phyloP scores from a whole-genome alignment of 2,797 vertebrate genomes.

The Platalea minor region DNA sequence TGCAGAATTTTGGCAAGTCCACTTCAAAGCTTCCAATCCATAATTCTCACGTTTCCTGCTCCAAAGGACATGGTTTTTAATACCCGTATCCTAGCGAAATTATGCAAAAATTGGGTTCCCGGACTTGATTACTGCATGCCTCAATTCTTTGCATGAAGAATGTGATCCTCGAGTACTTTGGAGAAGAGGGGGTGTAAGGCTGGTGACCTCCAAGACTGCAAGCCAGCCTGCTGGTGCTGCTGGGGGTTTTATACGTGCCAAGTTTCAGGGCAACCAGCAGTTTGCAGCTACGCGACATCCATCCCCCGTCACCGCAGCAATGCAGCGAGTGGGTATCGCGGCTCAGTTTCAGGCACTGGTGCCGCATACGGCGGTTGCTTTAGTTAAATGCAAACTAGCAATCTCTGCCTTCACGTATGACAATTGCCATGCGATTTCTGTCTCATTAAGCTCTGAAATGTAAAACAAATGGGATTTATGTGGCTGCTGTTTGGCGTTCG shows the following conservation, averaged over 20 bases:
- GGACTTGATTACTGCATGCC: not conserved
- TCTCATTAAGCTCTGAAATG: slow-evolving; percentile 65
- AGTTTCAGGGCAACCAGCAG: not conserved
- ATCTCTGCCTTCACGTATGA: slow-evolving; percentile 40
- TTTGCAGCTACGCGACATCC: not conserved
- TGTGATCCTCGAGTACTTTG: fast-evolving
- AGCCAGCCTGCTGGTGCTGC: not conserved
- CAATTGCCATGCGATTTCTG: slow-evolving; percentile 35
- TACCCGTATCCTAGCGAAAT: not conserved
- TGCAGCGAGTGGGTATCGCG: not conserved
- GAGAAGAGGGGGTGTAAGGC: not conserved
- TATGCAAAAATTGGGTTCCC: not conserved
- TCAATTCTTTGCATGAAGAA: too few relatives aligned
- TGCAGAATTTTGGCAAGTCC: not conserved
- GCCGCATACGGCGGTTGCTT: not conserved
- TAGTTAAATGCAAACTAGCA: slow-evolving; percentile 41
- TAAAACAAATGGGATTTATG: slow-evolving; percentile 60
- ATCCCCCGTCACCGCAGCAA: not conserved
- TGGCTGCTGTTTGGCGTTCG: not conserved
- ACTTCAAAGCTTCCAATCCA: not conserved
- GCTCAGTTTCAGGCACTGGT: not conserved
- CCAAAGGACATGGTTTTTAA: not conserved
- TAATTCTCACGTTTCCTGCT: not conserved
- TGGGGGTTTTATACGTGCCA: not conserved
- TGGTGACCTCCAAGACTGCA: not conserved